Evolutionary conservation across 2,797 vertebrate genomes (phyloP).

Genomic region (Liasis olivaceus): DNA sequence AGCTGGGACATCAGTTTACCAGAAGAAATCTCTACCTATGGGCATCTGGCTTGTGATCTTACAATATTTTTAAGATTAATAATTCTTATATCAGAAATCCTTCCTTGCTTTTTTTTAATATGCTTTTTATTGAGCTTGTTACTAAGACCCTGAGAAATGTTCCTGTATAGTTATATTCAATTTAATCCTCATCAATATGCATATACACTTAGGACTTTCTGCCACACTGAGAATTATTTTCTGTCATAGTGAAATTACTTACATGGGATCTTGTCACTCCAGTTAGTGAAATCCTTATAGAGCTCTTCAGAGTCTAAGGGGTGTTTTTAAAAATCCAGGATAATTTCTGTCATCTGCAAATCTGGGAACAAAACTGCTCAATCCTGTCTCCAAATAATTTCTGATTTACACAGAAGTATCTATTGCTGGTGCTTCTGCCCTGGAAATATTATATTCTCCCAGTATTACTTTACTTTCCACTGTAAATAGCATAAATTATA

Average conservation of each 20-base stretch:
- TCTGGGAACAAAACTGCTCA: background rate
- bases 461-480: constrained; percentile 18
- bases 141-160: background rate
- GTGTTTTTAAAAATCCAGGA: background rate
- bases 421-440: background rate
- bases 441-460: constrained; percentile 10
- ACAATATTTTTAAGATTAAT: background rate
- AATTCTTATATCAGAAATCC: background rate
- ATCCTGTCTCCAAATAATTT: background rate
- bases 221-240: background rate
- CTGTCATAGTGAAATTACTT: background rate
- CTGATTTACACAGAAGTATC: background rate
- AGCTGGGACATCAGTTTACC: background rate
- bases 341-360: background rate
- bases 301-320: background rate
- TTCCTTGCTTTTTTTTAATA: background rate
- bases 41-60: background rate
- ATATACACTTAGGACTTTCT: background rate
- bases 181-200: constrained; percentile 1
- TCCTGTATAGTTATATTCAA: background rate
- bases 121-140: background rate
- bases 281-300: background rate
- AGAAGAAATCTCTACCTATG: background rate
- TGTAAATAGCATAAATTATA: background rate
- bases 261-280: background rate